These are phyloP conservation scores for Ginglymostoma cirratum DNA, from an alignment of 2,113 vertebrate genomes.

Conservation along the genomic window DNA sequence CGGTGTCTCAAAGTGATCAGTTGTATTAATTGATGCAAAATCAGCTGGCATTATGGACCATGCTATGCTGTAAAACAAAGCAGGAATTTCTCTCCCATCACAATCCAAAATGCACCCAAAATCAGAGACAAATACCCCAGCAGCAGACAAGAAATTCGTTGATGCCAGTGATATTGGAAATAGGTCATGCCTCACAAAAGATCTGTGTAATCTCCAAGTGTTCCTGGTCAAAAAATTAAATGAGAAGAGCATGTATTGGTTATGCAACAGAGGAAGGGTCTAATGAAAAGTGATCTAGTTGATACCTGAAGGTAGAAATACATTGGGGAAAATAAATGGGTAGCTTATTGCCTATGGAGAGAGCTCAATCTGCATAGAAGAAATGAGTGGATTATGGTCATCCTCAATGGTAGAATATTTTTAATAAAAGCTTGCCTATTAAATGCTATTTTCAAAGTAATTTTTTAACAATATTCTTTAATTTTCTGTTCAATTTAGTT, in stretches of 20 bases:
- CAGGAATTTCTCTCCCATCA: not conserved
- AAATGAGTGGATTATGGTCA: not conserved
- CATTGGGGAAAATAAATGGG: not conserved
- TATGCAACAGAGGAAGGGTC: not conserved
- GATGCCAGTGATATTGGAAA: not conserved
- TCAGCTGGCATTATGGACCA: not conserved
- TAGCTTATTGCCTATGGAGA: not conserved
- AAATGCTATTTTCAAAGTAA: not conserved
- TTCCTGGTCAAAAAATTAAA: not conserved
- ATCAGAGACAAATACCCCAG: not conserved
- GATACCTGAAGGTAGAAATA: not conserved
- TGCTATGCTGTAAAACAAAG: not conserved
- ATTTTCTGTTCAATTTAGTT: not conserved
- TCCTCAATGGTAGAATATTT: not conserved
- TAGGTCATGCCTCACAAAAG: not conserved
- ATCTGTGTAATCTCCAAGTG: not conserved
- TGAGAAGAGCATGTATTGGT: not conserved
- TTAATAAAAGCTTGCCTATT: not conserved
- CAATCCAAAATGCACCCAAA: not conserved
- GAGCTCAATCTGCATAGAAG: not conserved
- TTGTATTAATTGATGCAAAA: not conserved
- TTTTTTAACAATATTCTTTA: not conserved
- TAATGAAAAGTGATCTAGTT: not conserved
- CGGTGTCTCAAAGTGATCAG: not conserved
- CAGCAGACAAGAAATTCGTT: not conserved